Conservation (phyloP, 2,113 vertebrate genomes). For the Halichoerus grypus region DNA sequence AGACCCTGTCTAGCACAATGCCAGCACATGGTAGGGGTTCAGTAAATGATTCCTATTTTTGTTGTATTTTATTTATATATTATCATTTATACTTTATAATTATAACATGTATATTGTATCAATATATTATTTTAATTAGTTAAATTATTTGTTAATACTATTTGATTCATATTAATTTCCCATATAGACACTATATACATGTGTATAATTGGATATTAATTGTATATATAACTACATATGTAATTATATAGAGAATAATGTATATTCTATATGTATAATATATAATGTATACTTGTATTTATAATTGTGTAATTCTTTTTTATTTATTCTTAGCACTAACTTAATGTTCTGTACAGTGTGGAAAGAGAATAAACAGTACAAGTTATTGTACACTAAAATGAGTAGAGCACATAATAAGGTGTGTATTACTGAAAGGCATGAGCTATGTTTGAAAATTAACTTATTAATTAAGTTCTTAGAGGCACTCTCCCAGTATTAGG, state of each 20-base stretch:
- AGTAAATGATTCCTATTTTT: not conserved
- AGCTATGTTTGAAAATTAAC: not conserved
- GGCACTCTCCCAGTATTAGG: not conserved
- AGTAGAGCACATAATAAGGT: not conserved
- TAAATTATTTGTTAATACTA: not conserved
- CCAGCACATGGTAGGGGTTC: not conserved
- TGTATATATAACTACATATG: not conserved
- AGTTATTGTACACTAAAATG: not conserved
- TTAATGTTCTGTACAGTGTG: not conserved
- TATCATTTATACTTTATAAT: not conserved
- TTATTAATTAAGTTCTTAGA: not conserved
- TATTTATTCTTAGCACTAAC: not conserved
- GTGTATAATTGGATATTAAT: not conserved
- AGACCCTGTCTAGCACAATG: not conserved
- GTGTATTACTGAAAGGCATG: not conserved
- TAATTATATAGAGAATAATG: not conserved
- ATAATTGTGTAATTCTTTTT: not conserved
- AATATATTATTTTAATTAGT: not conserved
- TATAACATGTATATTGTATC: not conserved
- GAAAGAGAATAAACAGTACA: not conserved
- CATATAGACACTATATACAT: not conserved
- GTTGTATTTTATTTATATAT: not conserved
- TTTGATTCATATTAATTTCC: not conserved
- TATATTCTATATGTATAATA: not conserved
- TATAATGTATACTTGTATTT: not conserved